phyloP scores from a whole-genome alignment of 2,113 vertebrate genomes.

The Pelobates fuscus region DNA sequence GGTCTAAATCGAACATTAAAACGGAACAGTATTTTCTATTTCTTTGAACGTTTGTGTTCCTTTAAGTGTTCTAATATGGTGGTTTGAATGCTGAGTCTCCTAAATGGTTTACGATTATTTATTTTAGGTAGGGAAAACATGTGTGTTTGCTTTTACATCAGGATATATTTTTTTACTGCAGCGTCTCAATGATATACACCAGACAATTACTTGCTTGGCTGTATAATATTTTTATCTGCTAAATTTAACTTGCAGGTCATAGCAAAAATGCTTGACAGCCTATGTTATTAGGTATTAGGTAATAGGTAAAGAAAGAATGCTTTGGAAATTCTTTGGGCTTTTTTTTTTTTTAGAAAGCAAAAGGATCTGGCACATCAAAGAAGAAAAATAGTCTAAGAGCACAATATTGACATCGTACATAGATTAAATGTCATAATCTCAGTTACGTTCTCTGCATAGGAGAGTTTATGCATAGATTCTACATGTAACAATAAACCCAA shows the following conservation, averaged over 20 bases:
- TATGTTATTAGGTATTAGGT: slow-evolving; percentile 37
- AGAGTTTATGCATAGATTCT: neutral
- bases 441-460: neutral
- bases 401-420: slow-evolving; percentile 11
- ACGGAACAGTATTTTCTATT: too few relatives aligned
- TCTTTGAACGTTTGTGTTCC: too few relatives aligned
- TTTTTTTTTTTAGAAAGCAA: neutral
- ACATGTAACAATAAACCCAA: slow-evolving; percentile 1
- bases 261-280: slow-evolving; percentile 28
- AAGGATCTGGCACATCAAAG: slow-evolving; percentile 36
- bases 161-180: neutral
- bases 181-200: slow-evolving; percentile 16
- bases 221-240: slow-evolving; percentile 23
- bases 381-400: slow-evolving; percentile 22
- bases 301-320: slow-evolving; percentile 13
- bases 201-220: slow-evolving; percentile 33
- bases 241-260: slow-evolving; percentile 41
- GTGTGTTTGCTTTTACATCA: too few relatives aligned
- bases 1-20: too few relatives aligned
- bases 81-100: too few relatives aligned
- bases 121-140: too few relatives aligned
- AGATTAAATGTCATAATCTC: slow-evolving; percentile 34
- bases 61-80: too few relatives aligned
- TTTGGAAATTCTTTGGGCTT: slow-evolving; percentile 3
- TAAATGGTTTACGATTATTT: too few relatives aligned